A percentile compares a stretch with the other conserved stretches of the same genome.
phyloP scores from a whole-genome alignment of 2,113 vertebrate genomes.

The Neogale vison region DNA sequence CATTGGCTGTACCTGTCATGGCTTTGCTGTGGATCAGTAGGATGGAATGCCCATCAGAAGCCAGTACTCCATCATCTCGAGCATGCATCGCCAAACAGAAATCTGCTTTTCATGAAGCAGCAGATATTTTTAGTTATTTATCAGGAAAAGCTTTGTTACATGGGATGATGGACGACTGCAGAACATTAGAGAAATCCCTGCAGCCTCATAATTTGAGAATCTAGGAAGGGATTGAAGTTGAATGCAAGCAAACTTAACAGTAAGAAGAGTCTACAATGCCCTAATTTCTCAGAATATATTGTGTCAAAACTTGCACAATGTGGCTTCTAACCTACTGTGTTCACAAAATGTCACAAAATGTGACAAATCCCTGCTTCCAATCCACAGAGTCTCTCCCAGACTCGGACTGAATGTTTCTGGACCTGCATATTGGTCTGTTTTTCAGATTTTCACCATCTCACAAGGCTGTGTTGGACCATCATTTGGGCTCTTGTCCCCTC shows the following conservation, averaged over 20 bases:
- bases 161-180: neutral
- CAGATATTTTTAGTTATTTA: constrained; percentile 11
- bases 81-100: neutral
- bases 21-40: too few species aligned
- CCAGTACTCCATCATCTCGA: neutral
- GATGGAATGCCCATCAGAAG: neutral
- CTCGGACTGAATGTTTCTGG: too few species aligned
- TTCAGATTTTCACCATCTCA: too few species aligned
- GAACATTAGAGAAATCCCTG: constrained; percentile 17
- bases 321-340: neutral
- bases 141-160: neutral
- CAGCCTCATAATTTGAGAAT: constrained; percentile 34
- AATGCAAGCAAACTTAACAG: constrained; percentile 15
- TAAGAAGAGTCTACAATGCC: neutral
- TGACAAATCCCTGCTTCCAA: too few species aligned
- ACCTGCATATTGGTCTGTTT: too few species aligned
- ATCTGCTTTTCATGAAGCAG: neutral
- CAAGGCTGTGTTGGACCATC: too few species aligned
- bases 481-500: too few species aligned
- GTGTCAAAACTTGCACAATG: neutral
- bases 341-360: too few species aligned
- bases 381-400: too few species aligned
- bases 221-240: neutral
- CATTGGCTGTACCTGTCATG: too few species aligned
- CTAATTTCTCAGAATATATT: neutral